These are phyloP conservation scores for Drosophila putrida DNA, from an alignment of 2,888 invertebrate species.

Conservation along the genomic window DNA sequence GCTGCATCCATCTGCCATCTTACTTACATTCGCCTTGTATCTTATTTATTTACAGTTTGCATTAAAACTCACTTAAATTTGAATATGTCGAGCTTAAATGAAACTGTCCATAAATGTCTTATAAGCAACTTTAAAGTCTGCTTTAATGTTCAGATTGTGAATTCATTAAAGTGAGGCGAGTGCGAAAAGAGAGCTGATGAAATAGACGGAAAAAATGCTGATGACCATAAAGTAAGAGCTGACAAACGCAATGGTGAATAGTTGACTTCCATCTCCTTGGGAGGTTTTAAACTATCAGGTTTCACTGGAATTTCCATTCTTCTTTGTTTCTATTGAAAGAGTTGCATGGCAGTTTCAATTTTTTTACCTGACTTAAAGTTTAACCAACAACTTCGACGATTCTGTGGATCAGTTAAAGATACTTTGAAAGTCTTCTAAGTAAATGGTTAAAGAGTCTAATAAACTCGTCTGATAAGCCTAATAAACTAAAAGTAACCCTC, in stretches of 20 bases:
- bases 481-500: constrained; percentile 58
- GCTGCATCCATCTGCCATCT: constrained; percentile 21
- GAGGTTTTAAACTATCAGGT: background rate
- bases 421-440: constrained; percentile 25
- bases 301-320: background rate
- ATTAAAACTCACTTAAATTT: constrained; percentile 70
- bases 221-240: constrained; percentile 12
- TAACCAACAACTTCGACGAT: background rate
- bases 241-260: constrained; percentile 18
- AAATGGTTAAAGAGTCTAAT: constrained; percentile 62
- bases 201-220: background rate
- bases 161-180: background rate
- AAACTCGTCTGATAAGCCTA: constrained; percentile 68
- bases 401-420: background rate
- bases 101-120: constrained; percentile 31
- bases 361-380: background rate
- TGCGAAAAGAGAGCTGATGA: background rate
- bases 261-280: background rate
- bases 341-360: background rate
- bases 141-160: background rate
- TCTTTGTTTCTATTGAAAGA: background rate
- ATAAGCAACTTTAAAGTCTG: constrained; percentile 6
- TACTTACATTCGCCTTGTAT: constrained; percentile 37
- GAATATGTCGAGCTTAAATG: constrained; percentile 26
- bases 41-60: constrained; percentile 65